Evolutionary conservation across 2,797 vertebrate species (phyloP).

Genomic region (Coendou prehensilis): DNA sequence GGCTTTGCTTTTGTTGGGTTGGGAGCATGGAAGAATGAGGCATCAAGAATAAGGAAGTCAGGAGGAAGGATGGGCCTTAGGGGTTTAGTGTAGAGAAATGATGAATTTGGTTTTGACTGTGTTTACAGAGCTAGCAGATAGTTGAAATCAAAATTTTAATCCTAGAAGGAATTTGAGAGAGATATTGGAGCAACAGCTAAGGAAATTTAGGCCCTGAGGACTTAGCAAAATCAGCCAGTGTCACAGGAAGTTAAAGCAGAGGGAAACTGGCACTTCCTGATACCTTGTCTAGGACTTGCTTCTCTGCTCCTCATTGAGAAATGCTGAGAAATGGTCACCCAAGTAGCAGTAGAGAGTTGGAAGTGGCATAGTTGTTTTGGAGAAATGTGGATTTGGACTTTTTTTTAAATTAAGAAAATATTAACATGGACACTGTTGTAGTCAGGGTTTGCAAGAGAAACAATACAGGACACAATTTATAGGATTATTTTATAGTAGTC

Average conservation of each 20-base stretch:
- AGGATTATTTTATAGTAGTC: too few species aligned
- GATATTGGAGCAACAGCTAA: not conserved
- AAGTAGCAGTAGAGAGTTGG: not conserved
- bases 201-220: not conserved
- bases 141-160: constrained; percentile 2
- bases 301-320: not conserved
- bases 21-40: not conserved
- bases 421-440: not conserved
- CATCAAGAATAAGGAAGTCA: not conserved
- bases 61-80: not conserved
- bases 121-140: constrained; percentile 12
- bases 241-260: not conserved
- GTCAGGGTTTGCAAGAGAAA: too few species aligned
- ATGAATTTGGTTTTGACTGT: not conserved
- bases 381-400: not conserved
- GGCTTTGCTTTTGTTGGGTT: not conserved
- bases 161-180: constrained; percentile 8
- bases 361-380: not conserved
- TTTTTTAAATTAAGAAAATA: not conserved
- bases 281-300: not conserved
- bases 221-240: not conserved
- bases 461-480: too few species aligned
- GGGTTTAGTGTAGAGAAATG: not conserved
- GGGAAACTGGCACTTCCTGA: not conserved
- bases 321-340: too few species aligned